Conservation (phyloP, 2,797 vertebrate genomes). For the Gymnothorax reevesii region DNA sequence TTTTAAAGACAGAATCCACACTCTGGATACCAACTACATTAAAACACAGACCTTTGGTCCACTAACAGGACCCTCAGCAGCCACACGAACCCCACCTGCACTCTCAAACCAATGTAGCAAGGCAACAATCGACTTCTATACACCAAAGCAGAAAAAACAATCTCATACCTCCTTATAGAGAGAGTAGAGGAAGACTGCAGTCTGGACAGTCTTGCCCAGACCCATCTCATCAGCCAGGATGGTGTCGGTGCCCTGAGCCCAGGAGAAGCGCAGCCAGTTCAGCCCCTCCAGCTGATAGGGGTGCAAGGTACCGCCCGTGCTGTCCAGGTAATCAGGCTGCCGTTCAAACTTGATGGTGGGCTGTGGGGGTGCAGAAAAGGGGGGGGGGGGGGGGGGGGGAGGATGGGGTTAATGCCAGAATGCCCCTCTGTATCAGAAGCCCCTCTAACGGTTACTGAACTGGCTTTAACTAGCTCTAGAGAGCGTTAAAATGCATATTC, state of each 20-base stretch:
- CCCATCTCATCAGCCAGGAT: conserved; percentile 99
- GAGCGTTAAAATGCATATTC: neutral
- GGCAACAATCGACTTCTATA: neutral
- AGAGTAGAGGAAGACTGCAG: conserved; percentile 94
- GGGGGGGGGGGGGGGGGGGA: neutral
- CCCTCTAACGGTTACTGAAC: neutral
- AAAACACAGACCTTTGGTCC: neutral
- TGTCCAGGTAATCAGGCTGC: conserved; percentile 91
- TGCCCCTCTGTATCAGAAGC: neutral
- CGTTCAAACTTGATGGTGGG: conserved; percentile 96
- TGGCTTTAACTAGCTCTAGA: neutral
- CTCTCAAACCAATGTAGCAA: neutral
- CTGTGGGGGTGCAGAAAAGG: conserved; percentile 54
- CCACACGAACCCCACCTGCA: neutral
- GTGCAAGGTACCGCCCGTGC: conserved; percentile 88
- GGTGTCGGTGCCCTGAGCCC: conserved; percentile 97
- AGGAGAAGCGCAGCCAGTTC: conserved; percentile 98
- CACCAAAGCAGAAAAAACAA: neutral
- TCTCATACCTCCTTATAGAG: conserved; percentile 90
- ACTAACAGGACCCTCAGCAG: neutral
- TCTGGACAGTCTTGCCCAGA: conserved; percentile 95
- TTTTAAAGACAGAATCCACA: conserved; percentile 6
- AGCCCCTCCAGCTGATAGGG: conserved; percentile 97
- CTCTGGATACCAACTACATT: neutral
- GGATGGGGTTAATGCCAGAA: neutral